Conservation (phyloP, 2,797 vertebrate genomes). For the Euphonia xanthogaster region DNA sequence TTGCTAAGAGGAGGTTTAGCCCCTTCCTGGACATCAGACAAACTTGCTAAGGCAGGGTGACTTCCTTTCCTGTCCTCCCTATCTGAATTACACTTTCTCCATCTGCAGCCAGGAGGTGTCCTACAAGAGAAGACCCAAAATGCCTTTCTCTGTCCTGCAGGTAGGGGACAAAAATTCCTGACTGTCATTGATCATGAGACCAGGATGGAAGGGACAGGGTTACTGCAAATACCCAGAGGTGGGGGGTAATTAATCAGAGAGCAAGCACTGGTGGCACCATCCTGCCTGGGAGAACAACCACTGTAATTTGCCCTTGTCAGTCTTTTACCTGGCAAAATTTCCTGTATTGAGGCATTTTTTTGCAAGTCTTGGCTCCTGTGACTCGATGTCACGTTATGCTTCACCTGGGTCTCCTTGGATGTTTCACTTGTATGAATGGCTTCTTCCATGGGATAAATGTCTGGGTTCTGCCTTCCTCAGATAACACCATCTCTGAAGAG, state of each 20-base stretch:
- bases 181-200: not conserved
- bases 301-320: not conserved
- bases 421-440: not conserved
- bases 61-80: not conserved
- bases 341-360: not conserved
- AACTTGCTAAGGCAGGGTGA: not conserved
- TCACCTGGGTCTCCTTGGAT: not conserved
- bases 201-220: not conserved
- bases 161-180: conserved; percentile 16
- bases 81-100: not conserved
- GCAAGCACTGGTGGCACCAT: not conserved
- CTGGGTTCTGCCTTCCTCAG: conserved; percentile 40
- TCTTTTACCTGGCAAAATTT: not conserved
- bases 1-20: not conserved
- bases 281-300: not conserved
- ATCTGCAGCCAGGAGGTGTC: conserved; percentile 64
- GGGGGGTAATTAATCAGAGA: not conserved
- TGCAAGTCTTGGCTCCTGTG: not conserved
- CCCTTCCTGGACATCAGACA: not conserved
- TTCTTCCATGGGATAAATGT: not conserved
- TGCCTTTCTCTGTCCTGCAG: conserved; percentile 62
- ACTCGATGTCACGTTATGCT: not conserved
- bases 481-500: conserved; percentile 29
- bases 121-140: conserved; percentile 64
- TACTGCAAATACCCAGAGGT: not conserved